Percentiles rank a stretch among this genome's conserved stretches.
These are phyloP conservation scores for Urocolius indicus DNA, from an alignment of 2,113 vertebrate species.

Conservation along the genomic window DNA sequence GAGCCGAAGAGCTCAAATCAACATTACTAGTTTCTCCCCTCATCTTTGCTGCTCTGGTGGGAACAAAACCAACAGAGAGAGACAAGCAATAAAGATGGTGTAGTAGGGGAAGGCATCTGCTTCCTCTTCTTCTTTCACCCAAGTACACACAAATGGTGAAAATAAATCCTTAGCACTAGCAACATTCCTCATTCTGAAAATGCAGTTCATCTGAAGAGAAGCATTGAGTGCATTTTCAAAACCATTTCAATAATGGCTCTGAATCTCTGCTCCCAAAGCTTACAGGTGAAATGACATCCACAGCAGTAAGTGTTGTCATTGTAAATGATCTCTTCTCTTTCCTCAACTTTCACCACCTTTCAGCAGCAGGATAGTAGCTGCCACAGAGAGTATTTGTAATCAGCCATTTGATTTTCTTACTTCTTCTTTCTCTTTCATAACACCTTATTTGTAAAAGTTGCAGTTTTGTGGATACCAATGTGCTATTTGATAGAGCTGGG, in stretches of 20 bases:
- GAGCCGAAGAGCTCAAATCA: slow-evolving; percentile 9
- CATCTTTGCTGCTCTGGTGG: slow-evolving; percentile 10
- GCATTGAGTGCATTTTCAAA: background rate
- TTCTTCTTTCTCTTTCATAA: background rate
- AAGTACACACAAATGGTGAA: background rate
- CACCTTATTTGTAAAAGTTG: background rate
- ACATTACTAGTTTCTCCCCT: background rate
- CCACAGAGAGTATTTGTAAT: background rate
- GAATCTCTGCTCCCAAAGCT: background rate
- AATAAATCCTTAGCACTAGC: background rate
- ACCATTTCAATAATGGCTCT: background rate
- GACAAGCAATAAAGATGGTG: background rate
- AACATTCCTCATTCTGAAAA: background rate
- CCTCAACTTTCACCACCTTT: background rate
- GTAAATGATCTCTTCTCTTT: background rate
- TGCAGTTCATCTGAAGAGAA: background rate
- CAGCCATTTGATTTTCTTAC: background rate
- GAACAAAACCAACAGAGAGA: slow-evolving; percentile 12
- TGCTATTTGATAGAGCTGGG: background rate
- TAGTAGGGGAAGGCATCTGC: background rate
- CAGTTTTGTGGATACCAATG: background rate
- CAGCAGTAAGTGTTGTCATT: background rate
- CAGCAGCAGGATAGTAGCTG: background rate
- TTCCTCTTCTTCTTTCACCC: background rate
- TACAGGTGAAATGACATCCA: background rate